These are phyloP conservation scores for Rhynchotus rufescens DNA, from an alignment of 2,797 vertebrate species.

Conservation along the genomic window DNA sequence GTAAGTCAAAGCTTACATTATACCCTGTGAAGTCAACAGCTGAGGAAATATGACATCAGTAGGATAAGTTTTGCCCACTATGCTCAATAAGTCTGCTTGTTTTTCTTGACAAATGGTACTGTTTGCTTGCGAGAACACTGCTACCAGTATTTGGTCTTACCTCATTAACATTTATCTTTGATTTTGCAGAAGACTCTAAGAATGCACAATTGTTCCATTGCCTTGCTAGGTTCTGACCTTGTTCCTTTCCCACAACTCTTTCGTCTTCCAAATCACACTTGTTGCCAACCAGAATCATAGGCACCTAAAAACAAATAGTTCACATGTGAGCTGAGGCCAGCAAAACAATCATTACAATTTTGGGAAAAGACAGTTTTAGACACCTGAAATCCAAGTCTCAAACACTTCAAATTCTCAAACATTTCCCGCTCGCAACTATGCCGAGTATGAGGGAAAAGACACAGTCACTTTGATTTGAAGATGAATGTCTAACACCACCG, in stretches of 20 bases:
- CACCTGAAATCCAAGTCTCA: background rate
- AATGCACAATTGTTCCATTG: constrained; percentile 93
- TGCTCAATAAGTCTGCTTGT: background rate
- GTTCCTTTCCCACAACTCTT: constrained; percentile 91
- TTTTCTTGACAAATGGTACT: background rate
- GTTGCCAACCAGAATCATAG: constrained; percentile 92
- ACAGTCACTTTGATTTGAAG: background rate
- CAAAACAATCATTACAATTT: background rate
- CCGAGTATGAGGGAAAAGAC: background rate
- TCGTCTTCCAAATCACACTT: constrained; percentile 93
- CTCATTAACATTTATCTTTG: constrained; percentile 94
- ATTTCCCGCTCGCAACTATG: background rate
- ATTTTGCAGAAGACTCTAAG: constrained; percentile 91
- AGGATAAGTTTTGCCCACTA: background rate
- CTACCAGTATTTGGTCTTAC: constrained; percentile 64
- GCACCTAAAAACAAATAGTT: constrained; percentile 80
- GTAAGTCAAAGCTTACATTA: background rate
- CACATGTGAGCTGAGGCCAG: background rate
- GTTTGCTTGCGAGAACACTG: background rate
- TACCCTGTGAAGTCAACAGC: background rate
- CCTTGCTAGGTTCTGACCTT: constrained; percentile 91
- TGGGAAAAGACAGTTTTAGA: background rate
- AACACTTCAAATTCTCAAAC: background rate
- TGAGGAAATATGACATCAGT: background rate
- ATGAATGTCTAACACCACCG: background rate